Evolutionary conservation across 2,888 invertebrate species (phyloP).

Genomic region (Agrochola macilenta): DNA sequence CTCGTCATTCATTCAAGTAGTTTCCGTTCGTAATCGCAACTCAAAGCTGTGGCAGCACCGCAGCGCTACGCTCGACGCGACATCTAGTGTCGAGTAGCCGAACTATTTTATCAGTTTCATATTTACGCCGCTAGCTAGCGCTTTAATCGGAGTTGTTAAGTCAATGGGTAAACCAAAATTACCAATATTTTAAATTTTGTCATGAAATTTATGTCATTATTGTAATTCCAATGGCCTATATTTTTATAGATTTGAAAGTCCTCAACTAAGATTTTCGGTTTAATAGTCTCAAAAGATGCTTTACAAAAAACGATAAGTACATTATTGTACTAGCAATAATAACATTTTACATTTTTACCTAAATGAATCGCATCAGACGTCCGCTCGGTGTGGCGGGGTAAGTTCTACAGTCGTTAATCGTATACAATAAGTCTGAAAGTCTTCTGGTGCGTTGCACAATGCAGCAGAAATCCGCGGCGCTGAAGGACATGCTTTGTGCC

Average conservation of each 20-base stretch:
- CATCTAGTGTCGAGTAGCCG: slow-evolving; percentile 86
- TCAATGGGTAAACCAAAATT: neutral
- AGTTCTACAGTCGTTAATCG: slow-evolving; percentile 44
- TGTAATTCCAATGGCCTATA: neutral
- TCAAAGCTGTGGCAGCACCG: slow-evolving; percentile 74
- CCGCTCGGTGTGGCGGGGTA: slow-evolving; percentile 26
- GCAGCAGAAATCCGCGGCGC: slow-evolving; percentile 76
- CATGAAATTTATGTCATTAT: neutral
- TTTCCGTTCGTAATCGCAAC: slow-evolving; percentile 71
- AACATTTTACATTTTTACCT: neutral
- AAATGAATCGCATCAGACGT: slow-evolving; percentile 7
- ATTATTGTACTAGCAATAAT: neutral
- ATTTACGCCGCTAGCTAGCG: slow-evolving; percentile 65
- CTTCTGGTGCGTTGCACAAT: slow-evolving; percentile 74
- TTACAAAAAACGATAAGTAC: neutral
- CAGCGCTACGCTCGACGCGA: slow-evolving; percentile 71
- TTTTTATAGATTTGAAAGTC: neutral
- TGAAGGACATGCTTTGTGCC: slow-evolving; percentile 83
- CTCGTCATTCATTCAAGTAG: slow-evolving; percentile 84
- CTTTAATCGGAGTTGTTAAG: slow-evolving; percentile 11
- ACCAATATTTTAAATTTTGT: neutral
- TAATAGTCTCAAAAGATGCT: neutral
- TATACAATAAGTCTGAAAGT: slow-evolving; percentile 69
- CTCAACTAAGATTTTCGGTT: neutral
- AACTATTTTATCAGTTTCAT: slow-evolving; percentile 73